These are phyloP conservation scores for Mesembrinibis cayennensis DNA, from an alignment of 2,113 vertebrate genomes.

Conservation along the genomic window DNA sequence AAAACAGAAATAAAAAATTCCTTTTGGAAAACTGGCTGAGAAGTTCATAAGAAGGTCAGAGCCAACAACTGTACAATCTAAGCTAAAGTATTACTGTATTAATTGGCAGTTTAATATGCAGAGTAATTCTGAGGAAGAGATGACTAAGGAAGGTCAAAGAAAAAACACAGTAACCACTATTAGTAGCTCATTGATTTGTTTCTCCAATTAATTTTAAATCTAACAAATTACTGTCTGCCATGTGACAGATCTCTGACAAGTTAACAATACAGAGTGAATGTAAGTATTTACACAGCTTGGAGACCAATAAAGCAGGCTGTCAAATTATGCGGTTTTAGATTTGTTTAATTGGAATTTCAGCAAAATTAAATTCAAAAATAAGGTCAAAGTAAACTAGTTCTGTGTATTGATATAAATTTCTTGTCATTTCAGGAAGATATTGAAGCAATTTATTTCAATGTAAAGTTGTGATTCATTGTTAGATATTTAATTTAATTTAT, in stretches of 20 bases:
- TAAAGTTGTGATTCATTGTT: not conserved
- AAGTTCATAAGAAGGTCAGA: not conserved
- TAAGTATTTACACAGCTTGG: not conserved
- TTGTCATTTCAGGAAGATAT: not conserved
- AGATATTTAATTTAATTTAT: slow-evolving; percentile 10
- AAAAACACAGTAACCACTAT: not conserved
- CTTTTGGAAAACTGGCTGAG: not conserved
- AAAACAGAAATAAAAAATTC: not conserved
- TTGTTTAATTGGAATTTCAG: not conserved
- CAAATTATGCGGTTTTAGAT: not conserved
- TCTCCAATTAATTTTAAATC: slow-evolving; percentile 12
- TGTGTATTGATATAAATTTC: slow-evolving; percentile 30
- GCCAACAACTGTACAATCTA: not conserved
- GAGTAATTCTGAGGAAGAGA: not conserved
- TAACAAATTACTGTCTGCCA: not conserved
- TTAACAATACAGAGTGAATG: not conserved
- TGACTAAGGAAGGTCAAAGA: not conserved
- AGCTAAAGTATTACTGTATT: not conserved
- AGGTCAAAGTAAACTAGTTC: not conserved
- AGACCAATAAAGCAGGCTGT: not conserved
- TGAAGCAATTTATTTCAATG: slow-evolving; percentile 29
- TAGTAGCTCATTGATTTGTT: slow-evolving; percentile 2
- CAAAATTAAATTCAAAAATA: not conserved
- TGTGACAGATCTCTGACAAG: not conserved
- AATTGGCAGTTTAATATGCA: not conserved